Base-by-base conservation (phyloP, 2,888 invertebrate genomes). In the Orthonevra nobilis region DNA sequence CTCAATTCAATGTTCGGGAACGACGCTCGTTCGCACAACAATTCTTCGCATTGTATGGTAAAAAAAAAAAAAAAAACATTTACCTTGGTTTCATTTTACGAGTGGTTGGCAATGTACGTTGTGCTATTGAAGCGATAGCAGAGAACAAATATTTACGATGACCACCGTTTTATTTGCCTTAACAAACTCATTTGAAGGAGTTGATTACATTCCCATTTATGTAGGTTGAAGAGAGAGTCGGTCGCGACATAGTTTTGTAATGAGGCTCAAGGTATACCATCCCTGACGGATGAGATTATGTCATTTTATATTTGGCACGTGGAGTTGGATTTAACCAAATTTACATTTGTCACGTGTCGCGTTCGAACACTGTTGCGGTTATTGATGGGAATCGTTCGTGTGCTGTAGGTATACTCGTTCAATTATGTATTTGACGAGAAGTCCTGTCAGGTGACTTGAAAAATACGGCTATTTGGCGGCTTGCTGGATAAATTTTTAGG, bases 81-180 rank as follows among this genome's bases (percentile, higher is more conserved):
- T n/a, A 42, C 42, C 42, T 42, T 42, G 42, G 23, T 23, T 42
- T 12, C 42, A 42, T 42, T 42, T 12, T 23, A 12, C 23, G 42
- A 42, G 42, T 42, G 42, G 42, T 4, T 23, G 9, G 20, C n/a
- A n/a, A n/a, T n/a, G n/a, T n/a, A n/a, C n/a, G n/a, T n/a, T 23
- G 42, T 42, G 9, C 42, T 42, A 23, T 42, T 23, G 42, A 42
- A 42, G 20, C 42, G 42, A 40, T 40, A 19, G 19, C 19, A n/a
- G n/a, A n/a, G 19, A 6, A 12, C 12, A 20, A 42, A 42, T 42
- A 42, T 42, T 42, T 42, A 42, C 42, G 42, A 42, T 42, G 42
- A 12, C 12, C 23, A 10, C 20, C 17, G n/a, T 17, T 7, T 14
- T 38, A 17, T 38, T 38, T 38, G 38, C 4, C 19, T 38, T 2